These are phyloP conservation scores for Loxodonta africana DNA, from an alignment of 2,113 vertebrate species.

Conservation along the genomic window DNA sequence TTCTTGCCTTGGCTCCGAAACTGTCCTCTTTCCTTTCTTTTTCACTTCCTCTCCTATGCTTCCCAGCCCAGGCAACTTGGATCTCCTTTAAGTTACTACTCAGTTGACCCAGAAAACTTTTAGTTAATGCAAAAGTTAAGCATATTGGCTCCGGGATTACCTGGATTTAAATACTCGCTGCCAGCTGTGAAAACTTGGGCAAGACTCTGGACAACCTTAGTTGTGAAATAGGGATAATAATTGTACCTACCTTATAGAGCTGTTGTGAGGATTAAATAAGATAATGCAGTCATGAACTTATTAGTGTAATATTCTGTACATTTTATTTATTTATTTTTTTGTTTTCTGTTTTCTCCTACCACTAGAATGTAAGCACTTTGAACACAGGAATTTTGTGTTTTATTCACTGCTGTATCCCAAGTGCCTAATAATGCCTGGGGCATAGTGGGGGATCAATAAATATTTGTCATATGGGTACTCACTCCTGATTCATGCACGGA, in stretches of 20 bases:
- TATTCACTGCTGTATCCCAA: background rate
- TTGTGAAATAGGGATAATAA: background rate
- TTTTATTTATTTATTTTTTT: slow-evolving; percentile 6
- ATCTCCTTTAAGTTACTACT: background rate
- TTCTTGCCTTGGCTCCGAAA: background rate
- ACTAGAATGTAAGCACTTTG: background rate
- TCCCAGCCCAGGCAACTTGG: background rate
- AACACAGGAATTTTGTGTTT: slow-evolving; percentile 21
- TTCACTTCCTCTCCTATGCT: background rate
- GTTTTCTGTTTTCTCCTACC: slow-evolving; percentile 21
- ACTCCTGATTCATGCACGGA: background rate
- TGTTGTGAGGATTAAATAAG: background rate
- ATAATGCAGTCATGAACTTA: background rate
- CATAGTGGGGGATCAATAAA: background rate
- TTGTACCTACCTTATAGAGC: background rate
- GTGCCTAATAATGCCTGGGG: background rate
- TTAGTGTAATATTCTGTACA: background rate
- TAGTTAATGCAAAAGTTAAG: background rate
- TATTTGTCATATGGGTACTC: background rate
- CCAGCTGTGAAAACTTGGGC: background rate
- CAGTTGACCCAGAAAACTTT: background rate
- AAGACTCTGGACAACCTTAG: background rate
- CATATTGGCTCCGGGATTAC: background rate
- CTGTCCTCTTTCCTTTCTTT: background rate
- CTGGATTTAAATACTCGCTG: background rate